phyloP scores from a whole-genome alignment of 2,113 vertebrate species.

The Hymenochirus boettgeri region DNA sequence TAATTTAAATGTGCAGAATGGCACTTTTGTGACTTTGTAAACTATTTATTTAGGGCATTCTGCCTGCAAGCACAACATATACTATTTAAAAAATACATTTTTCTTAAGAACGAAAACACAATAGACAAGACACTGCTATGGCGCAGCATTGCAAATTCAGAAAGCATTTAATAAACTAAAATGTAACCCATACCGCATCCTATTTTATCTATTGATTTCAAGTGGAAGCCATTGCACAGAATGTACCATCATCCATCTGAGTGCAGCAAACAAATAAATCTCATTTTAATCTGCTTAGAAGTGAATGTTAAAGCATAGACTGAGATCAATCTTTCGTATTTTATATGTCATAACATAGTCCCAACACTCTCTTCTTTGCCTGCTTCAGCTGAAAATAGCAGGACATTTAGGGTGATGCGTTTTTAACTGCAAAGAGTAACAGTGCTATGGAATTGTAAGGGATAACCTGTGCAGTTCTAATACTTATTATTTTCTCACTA shows the following conservation, averaged over 20 bases:
- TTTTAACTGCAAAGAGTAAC: no score
- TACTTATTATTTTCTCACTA: no score
- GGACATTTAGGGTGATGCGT: neutral
- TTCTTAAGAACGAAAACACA: no score
- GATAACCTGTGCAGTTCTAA: no score
- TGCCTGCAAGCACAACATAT: no score
- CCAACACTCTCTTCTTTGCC: conserved; percentile 4
- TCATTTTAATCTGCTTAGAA: conserved; percentile 37
- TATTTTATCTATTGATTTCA: conserved; percentile 40
- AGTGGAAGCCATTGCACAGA: conserved; percentile 23
- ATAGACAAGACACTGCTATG: neutral
- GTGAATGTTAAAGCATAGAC: conserved; percentile 25
- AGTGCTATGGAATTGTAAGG: no score
- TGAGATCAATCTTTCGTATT: conserved; percentile 31
- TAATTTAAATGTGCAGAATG: no score
- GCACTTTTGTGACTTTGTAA: no score
- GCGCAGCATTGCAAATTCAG: conserved; percentile 17
- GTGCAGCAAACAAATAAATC: conserved; percentile 33
- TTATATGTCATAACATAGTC: conserved; percentile 27
- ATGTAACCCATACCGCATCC: conserved; percentile 23
- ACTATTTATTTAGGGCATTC: no score
- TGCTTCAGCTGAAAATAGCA: neutral
- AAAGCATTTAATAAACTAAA: conserved; percentile 22
- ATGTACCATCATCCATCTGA: conserved; percentile 28
- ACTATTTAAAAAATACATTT: no score